Evolutionary conservation across 2,797 vertebrate species (phyloP), one percentile per base, ranked within the genome.

Genomic region (Lacerta agilis): DNA sequence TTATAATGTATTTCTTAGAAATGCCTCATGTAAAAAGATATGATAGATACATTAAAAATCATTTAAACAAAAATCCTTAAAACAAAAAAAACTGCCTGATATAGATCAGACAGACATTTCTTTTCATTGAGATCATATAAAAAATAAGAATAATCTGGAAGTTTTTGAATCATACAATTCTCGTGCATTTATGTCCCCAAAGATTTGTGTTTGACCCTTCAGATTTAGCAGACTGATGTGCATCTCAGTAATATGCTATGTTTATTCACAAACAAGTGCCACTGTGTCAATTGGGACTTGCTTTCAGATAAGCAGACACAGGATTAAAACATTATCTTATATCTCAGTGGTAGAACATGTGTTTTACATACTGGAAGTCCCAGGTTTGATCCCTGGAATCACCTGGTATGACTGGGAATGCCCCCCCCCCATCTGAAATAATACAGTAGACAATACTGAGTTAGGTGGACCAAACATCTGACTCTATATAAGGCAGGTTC

Each of bases 1-100:
- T 76, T 73, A 75, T 73, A 36, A 45, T 38, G 33, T 64, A 69
- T 58, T 25, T 58, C 64, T 83, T 33, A 88, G 81, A 83, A 88
- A 79, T 33, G 36, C 33, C 33, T 77, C 25, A 55, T 77, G 38
- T 20, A 82, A 82, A 38, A 82, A 11, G 23, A 73, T n/a, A n/a
- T 3, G 15, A 61, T 18, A 86, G 33, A 45, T 43, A 33, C 45
- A 2, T 82, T 69, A 82, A 79, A 85, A 3, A 29, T 8, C 13
- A 0, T 5, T 15, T 6, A 29, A 33, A 88, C 3, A 9, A 38
- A 79, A 88, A 83, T 1, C 8, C 8, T 5, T 3, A 38, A n/a
- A 15, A 45, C 10, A 2, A 81, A 86, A n/a, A 36, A 73, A 36
- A 64, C 61, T 64, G 20, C 20, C 61, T 64, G 18, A 82, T 90